Conservation (phyloP, 2,888 invertebrate genomes). For the Muscina levida region DNA sequence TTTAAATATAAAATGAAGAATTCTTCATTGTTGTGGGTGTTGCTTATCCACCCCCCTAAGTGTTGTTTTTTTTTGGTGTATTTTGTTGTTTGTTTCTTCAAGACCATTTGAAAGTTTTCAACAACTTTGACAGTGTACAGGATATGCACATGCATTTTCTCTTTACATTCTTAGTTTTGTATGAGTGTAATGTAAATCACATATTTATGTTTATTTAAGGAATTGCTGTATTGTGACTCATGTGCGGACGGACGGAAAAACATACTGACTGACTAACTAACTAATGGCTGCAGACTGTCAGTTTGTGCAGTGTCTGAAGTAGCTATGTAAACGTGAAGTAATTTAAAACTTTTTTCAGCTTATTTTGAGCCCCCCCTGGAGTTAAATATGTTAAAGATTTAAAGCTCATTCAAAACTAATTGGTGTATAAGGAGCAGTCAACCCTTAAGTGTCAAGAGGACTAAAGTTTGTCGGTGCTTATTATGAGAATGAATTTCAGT, state of each 20-base stretch:
- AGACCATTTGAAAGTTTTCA: slow-evolving; percentile 4
- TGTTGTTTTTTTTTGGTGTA: too few relatives aligned
- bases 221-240: slow-evolving; percentile 10
- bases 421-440: background rate
- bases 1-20: too few relatives aligned
- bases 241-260: background rate
- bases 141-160: background rate
- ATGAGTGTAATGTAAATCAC: background rate
- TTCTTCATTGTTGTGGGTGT: background rate
- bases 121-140: background rate
- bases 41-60: background rate
- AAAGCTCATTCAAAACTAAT: too few relatives aligned
- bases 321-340: too few relatives aligned
- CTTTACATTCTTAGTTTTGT: too few relatives aligned
- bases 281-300: background rate
- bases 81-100: background rate
- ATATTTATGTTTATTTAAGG: background rate
- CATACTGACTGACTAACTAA: background rate
- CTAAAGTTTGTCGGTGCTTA: too few relatives aligned
- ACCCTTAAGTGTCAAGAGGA: background rate
- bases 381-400: background rate
- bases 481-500: too few relatives aligned
- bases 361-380: background rate
- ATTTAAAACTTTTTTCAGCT: background rate
- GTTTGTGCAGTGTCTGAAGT: too few relatives aligned